Conservation (phyloP, 2,797 vertebrate species). For the Lithobates pipiens region DNA sequence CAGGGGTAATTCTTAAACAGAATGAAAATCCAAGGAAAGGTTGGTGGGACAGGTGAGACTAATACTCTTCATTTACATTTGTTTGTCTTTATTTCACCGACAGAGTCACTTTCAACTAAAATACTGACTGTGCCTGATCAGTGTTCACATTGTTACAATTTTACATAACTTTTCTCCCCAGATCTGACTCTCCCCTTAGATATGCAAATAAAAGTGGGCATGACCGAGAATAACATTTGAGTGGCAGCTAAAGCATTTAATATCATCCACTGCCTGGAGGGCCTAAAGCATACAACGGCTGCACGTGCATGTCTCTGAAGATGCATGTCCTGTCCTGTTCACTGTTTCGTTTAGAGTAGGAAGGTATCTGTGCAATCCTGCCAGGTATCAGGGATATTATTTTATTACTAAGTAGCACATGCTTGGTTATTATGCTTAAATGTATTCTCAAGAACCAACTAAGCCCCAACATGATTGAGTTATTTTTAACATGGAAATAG, state of each 20-base stretch:
- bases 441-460: background rate
- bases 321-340: constrained; percentile 20
- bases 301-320: constrained; percentile 22
- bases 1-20: too few relatives aligned
- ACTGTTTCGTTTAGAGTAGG: background rate
- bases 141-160: background rate
- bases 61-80: too few relatives aligned
- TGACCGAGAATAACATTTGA: background rate
- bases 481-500: constrained; percentile 23
- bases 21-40: too few relatives aligned
- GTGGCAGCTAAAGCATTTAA: constrained; percentile 10
- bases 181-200: background rate
- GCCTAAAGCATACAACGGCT: background rate
- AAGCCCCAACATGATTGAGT: constrained; percentile 18
- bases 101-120: too few relatives aligned
- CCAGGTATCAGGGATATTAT: constrained; percentile 35
- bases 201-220: background rate
- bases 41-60: too few relatives aligned
- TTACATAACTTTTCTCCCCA: background rate
- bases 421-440: background rate
- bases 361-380: constrained; percentile 18
- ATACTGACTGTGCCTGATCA: too few relatives aligned
- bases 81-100: too few relatives aligned
- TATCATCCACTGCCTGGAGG: background rate
- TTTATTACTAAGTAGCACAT: constrained; percentile 16